phyloP scores from a whole-genome alignment of 2,113 vertebrate genomes.

The Brachyhypopomus occidentalis region DNA sequence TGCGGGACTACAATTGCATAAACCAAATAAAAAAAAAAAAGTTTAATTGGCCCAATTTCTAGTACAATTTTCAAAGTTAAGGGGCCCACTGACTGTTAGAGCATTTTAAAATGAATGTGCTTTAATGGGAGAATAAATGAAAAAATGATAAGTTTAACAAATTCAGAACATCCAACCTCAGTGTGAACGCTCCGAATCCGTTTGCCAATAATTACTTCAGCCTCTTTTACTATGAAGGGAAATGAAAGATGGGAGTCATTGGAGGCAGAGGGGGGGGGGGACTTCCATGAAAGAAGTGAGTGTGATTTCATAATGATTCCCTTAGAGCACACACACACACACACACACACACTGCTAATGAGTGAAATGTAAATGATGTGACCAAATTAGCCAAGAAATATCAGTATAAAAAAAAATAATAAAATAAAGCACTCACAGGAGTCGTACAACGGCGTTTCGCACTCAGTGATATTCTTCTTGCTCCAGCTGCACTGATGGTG shows the following conservation, averaged over 20 bases:
- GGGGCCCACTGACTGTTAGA: background rate
- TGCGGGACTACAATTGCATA: too few relatives aligned
- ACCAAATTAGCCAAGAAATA: constrained; percentile 60
- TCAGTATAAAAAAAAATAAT: constrained; percentile 49
- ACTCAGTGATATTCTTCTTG: constrained; percentile 48
- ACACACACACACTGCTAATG: constrained; percentile 56
- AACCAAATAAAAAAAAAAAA: too few relatives aligned
- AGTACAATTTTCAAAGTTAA: background rate
- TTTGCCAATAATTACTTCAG: constrained; percentile 49
- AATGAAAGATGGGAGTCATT: constrained; percentile 45
- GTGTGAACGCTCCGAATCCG: constrained; percentile 28
- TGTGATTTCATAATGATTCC: constrained; percentile 53
- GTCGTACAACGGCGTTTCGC: constrained; percentile 40
- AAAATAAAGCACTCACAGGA: constrained; percentile 31
- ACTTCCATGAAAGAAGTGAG: constrained; percentile 30
- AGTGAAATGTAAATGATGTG: constrained; percentile 62
- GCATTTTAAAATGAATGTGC: background rate
- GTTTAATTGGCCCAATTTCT: background rate
- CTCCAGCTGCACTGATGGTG: constrained; percentile 55
- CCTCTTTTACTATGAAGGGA: constrained; percentile 41
- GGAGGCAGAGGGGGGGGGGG: background rate
- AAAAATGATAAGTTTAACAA: constrained; percentile 31
- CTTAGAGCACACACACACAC: constrained; percentile 56
- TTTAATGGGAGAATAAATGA: background rate
- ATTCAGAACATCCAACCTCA: constrained; percentile 27